Base-by-base conservation (phyloP, 1,140 invertebrate genomes). In the Mamestra configurata region DNA sequence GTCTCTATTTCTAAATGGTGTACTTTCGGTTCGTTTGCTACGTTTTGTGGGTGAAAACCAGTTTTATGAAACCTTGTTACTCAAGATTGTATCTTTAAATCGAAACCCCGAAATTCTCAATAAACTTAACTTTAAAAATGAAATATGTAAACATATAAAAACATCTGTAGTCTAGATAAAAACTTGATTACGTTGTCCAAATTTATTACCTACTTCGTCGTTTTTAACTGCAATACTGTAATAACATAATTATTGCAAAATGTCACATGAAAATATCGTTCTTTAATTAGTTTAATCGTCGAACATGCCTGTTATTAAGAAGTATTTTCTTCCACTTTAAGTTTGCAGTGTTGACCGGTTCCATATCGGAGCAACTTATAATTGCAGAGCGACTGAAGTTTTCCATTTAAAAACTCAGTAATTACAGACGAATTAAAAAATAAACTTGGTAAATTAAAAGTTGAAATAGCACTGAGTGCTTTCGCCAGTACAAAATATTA, bases 301-400 rank as follows among this genome's bases (percentile, higher is more conserved):
- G 27, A 55, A 46, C 24, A 13, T 35, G 64, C 18, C 11, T 24
- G 71, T 73, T 66, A 55, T 68, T 70, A 77, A 75, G 20, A 77
- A 75, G 20, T 61, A 61, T 22, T 70, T 77, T 57, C 64, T 57
- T 70, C 15, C 18, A 49, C 40, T 77, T 64, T 31, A 64, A 68
- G 31, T 68, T 68, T 61, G 24, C 55, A 49, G 55, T 79, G 27
- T 73, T 43, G 49, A 64, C 40, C 70, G 53, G 76, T 68, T 68
- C 72, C 80, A 64, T 82, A 79, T 82, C 53, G 51, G 70, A 81
- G 57, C 18, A 78, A 78, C 73, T 77, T 82, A 71, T 79, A 79
- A 82, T 77, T 77, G 18, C 61, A 31, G 22, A 64, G n/a, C 46
- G 46, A 70, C 49, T 75, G 27, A 77, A 79, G 40, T 72, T 72